Conservation (phyloP, 2,797 vertebrate genomes). For the Bradypus variegatus region DNA sequence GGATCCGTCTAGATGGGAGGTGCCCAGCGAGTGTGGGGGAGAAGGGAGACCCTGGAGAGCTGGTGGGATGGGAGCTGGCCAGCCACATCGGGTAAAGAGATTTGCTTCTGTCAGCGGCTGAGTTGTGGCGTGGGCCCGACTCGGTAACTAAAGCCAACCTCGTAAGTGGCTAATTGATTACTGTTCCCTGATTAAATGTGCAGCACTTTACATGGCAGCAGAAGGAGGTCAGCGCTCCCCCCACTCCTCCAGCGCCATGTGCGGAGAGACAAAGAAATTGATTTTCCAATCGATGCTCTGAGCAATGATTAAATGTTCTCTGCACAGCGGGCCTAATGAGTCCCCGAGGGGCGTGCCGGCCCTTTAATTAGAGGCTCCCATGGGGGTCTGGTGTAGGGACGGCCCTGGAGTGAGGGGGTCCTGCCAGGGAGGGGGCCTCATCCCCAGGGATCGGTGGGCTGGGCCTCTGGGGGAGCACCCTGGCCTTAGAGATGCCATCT, state of each 20-base stretch:
- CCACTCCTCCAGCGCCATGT: conserved; percentile 46
- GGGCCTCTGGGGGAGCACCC: neutral
- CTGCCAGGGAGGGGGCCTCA: neutral
- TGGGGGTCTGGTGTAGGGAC: conserved; percentile 29
- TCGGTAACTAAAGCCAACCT: conserved; percentile 68
- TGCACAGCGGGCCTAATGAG: conserved; percentile 71
- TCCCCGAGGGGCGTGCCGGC: conserved; percentile 67
- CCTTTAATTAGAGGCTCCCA: conserved; percentile 69
- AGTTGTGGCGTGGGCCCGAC: conserved; percentile 11
- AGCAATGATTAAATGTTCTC: conserved; percentile 74
- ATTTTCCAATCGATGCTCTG: conserved; percentile 74
- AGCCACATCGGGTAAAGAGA: neutral
- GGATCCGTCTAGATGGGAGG: neutral
- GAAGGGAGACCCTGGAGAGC: neutral
- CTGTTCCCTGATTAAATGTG: conserved; percentile 71
- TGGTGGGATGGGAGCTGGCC: neutral
- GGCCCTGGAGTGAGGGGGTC: conserved; percentile 29
- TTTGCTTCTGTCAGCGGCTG: conserved; percentile 23
- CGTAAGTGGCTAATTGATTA: conserved; percentile 74
- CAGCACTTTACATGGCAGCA: conserved; percentile 68
- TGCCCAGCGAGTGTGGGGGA: neutral
- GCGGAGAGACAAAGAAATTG: conserved; percentile 72
- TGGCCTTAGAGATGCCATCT: neutral
- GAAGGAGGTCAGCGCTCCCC: conserved; percentile 68
- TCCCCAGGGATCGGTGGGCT: neutral